These are phyloP conservation scores for Corythoichthys haematopterus DNA, from an alignment of 2,113 vertebrate species.

Conservation along the genomic window DNA sequence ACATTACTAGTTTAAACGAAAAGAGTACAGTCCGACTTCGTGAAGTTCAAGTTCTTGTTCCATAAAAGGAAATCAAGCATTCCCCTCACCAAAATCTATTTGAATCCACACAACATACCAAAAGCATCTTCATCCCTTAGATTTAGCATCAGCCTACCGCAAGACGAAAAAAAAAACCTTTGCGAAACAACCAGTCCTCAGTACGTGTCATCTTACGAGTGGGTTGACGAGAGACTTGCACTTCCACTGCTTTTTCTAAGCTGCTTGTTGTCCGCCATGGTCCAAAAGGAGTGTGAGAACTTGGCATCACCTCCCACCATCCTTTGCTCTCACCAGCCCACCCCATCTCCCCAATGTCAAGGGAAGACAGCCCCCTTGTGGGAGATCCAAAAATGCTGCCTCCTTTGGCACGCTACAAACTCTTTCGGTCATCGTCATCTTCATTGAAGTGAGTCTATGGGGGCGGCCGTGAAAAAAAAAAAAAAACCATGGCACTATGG, in stretches of 20 bases:
- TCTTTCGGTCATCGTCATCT: constrained; percentile 24
- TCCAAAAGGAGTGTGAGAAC: constrained; percentile 57
- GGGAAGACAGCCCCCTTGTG: constrained; percentile 49
- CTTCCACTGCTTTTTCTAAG: constrained; percentile 46
- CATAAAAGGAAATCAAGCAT: constrained; percentile 37
- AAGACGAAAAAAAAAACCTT: constrained; percentile 5
- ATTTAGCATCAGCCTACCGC: constrained; percentile 12
- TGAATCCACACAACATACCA: constrained; percentile 48
- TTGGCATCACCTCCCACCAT: constrained; percentile 56
- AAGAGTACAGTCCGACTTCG: neutral
- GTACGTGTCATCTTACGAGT: constrained; percentile 45
- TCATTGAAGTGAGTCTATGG: neutral
- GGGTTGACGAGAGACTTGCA: constrained; percentile 29
- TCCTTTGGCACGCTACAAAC: constrained; percentile 32
- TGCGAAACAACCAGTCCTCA: neutral
- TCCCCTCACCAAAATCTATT: constrained; percentile 49
- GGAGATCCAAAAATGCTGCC: constrained; percentile 37
- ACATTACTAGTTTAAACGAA: neutral
- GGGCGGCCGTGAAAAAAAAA: neutral
- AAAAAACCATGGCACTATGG: neutral
- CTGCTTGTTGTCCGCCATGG: constrained; percentile 63
- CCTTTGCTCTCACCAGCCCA: constrained; percentile 32
- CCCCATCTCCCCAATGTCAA: constrained; percentile 14
- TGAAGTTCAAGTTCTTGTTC: neutral
- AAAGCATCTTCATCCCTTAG: constrained; percentile 37